A percentile compares a stretch with the other conserved stretches of the same genome.
Conservation (phyloP, 2,113 vertebrate genomes). For the Eublepharis macularius region DNA sequence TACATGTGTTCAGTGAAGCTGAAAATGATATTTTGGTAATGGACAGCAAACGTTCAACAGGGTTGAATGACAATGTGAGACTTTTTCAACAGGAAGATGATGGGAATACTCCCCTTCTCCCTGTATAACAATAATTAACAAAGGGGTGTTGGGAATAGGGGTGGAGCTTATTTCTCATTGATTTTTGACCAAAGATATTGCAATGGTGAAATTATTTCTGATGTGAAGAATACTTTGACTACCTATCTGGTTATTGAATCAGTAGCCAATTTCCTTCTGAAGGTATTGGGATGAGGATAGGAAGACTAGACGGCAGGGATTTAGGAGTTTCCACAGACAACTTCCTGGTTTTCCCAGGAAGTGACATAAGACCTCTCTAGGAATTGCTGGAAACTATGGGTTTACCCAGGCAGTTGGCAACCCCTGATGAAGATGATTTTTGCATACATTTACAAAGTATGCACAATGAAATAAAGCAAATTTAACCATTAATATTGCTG, state of each 20-base stretch:
- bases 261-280: neutral
- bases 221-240: neutral
- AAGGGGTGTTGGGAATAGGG: slow-evolving; percentile 36
- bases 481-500: neutral
- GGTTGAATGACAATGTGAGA: slow-evolving; percentile 75
- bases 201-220: slow-evolving; percentile 10
- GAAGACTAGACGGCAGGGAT: too few species aligned
- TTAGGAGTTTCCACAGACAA: too few species aligned
- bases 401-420: neutral
- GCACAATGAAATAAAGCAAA: neutral
- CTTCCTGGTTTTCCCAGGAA: too few species aligned
- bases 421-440: too few species aligned
- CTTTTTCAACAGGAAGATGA: slow-evolving; percentile 77
- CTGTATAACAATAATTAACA: slow-evolving; percentile 77
- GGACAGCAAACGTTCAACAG: slow-evolving; percentile 75
- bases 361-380: neutral
- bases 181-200: slow-evolving; percentile 63
- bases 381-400: neutral
- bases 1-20: slow-evolving; percentile 78
- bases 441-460: neutral
- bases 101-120: slow-evolving; percentile 61
- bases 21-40: slow-evolving; percentile 84
- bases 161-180: slow-evolving; percentile 57
- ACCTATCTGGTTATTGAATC: neutral
- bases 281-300: neutral